Percentiles rank a stretch among this genome's conserved stretches.
phyloP scores from a whole-genome alignment of 1,140 invertebrate genomes.

The Bombus superbus region DNA sequence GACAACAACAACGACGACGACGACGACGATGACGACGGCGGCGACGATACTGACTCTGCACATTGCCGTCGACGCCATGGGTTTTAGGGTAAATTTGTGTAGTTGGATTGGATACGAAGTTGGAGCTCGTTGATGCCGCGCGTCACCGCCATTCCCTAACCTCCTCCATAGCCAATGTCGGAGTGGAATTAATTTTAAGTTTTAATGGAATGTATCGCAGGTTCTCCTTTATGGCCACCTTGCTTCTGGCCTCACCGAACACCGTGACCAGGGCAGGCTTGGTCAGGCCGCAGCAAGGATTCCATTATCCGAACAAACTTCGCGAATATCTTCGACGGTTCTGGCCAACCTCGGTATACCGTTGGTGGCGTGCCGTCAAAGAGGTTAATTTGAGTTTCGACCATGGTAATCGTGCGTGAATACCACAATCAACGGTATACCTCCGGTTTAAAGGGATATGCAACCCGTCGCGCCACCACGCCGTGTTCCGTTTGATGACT shows the following conservation, averaged over 20 bases:
- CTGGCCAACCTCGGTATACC: slow-evolving; percentile 26
- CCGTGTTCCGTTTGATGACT: slow-evolving; percentile 11
- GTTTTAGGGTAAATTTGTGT: slow-evolving; percentile 78
- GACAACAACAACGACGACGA: not conserved
- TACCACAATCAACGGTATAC: slow-evolving; percentile 65
- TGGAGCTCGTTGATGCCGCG: slow-evolving; percentile 70
- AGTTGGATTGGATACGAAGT: slow-evolving; percentile 79
- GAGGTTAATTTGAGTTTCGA: slow-evolving; percentile 56
- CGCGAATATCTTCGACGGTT: slow-evolving; percentile 60
- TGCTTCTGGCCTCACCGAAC: slow-evolving; percentile 33
- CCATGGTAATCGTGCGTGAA: slow-evolving; percentile 66
- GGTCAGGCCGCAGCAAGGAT: slow-evolving; percentile 58
- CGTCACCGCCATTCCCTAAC: slow-evolving; percentile 52
- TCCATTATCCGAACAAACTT: slow-evolving; percentile 76
- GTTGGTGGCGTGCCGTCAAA: slow-evolving; percentile 48
- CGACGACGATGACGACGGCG: slow-evolving; percentile 29
- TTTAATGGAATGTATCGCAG: slow-evolving; percentile 77
- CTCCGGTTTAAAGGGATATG: slow-evolving; percentile 21
- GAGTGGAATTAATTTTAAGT: slow-evolving; percentile 80
- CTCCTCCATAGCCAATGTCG: slow-evolving; percentile 39
- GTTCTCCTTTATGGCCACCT: slow-evolving; percentile 74
- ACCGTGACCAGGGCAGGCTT: slow-evolving; percentile 9
- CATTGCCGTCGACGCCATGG: slow-evolving; percentile 50
- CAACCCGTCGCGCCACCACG: not conserved
- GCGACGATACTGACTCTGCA: slow-evolving; percentile 38